phyloP scores from a whole-genome alignment of 1,140 invertebrate species.

The Drosophila malerkotliana region DNA sequence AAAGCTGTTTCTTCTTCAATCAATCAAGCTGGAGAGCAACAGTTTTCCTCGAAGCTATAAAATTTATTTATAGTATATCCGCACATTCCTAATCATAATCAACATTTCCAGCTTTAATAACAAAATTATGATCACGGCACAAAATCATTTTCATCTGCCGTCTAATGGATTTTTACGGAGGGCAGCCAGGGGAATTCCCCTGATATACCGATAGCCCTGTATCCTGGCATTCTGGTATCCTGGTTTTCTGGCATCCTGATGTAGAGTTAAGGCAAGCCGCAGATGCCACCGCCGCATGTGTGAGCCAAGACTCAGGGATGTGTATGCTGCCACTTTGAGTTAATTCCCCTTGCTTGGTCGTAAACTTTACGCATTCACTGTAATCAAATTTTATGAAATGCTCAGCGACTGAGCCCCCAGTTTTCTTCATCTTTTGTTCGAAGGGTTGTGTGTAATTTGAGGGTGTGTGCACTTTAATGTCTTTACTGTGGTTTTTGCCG shows the following conservation, averaged over 20 bases:
- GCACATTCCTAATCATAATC: constrained; percentile 42
- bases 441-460: constrained; percentile 4
- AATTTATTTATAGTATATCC: constrained; percentile 13
- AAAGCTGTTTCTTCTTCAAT: constrained; percentile 7
- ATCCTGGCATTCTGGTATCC: background rate
- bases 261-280: constrained; percentile 37
- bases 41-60: background rate
- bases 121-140: constrained; percentile 44
- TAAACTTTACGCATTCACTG: constrained; percentile 76
- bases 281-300: constrained; percentile 39
- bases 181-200: constrained; percentile 18
- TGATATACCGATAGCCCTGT: constrained; percentile 7
- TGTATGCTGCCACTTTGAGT: constrained; percentile 54
- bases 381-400: constrained; percentile 77
- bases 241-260: constrained; percentile 14
- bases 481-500: constrained; percentile 43
- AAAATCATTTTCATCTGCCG: constrained; percentile 34
- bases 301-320: constrained; percentile 13
- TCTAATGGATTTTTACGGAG: constrained; percentile 52
- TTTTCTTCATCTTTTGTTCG: constrained; percentile 25
- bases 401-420: constrained; percentile 29
- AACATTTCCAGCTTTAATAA: constrained; percentile 40
- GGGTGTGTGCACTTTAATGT: constrained; percentile 51
- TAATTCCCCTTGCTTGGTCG: constrained; percentile 72
- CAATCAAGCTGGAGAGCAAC: constrained; percentile 22